A percentile compares a stretch with the other conserved stretches of the same genome.
Conservation (phyloP, 1,140 invertebrate genomes). For the Calycopis cecrops region DNA sequence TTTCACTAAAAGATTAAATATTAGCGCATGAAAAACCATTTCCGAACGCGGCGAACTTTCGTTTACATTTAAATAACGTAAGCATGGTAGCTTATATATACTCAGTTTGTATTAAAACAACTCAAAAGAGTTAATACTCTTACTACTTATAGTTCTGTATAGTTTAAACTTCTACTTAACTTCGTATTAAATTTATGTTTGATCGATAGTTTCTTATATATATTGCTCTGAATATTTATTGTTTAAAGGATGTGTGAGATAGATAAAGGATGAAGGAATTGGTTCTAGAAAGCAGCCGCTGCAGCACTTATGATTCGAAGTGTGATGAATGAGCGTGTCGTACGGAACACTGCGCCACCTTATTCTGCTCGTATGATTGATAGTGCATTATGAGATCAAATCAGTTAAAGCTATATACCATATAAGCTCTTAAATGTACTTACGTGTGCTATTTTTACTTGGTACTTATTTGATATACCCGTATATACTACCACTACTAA, state of each 20-base stretch:
- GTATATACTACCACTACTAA: no score
- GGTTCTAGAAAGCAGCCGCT: slow-evolving; percentile 39
- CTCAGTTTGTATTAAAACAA: no score
- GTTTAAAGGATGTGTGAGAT: slow-evolving; percentile 25
- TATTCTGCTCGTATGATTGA: slow-evolving; percentile 51
- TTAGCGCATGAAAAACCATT: neutral
- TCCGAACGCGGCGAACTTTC: neutral
- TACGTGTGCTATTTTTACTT: neutral
- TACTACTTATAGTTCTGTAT: no score
- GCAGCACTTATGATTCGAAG: slow-evolving; percentile 65
- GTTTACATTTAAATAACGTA: slow-evolving; percentile 12
- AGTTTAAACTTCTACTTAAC: no score
- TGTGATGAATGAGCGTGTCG: slow-evolving; percentile 60
- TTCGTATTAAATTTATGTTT: no score
- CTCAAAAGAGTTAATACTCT: no score
- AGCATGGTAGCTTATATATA: neutral
- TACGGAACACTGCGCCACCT: slow-evolving; percentile 37
- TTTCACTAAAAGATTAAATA: neutral
- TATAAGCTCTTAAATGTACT: neutral
- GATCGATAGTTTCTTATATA: neutral
- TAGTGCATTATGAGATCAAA: slow-evolving; percentile 43
- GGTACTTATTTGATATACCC: no score
- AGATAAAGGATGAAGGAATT: slow-evolving; percentile 36
- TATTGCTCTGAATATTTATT: slow-evolving; percentile 14
- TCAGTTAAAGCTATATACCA: slow-evolving; percentile 17